Evolutionary conservation across 2,797 vertebrate genomes (phyloP).

Genomic region (Chrysocyon brachyurus): DNA sequence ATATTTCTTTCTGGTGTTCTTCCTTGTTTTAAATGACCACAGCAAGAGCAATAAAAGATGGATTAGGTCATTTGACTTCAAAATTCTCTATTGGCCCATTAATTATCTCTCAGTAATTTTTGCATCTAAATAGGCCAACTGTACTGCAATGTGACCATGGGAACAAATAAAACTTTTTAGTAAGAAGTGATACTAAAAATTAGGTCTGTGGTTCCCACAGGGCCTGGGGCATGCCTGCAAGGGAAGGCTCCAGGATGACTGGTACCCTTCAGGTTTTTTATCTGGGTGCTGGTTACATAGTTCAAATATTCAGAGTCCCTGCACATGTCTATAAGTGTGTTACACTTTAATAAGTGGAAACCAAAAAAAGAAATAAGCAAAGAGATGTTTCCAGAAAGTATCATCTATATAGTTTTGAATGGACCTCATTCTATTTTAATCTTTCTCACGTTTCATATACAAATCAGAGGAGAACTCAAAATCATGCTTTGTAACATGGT

Average conservation of each 20-base stretch:
- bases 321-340: not conserved
- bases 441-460: not conserved
- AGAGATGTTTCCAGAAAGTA: not conserved
- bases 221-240: too few species aligned
- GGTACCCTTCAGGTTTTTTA: not conserved
- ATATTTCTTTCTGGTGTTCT: not conserved
- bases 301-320: not conserved
- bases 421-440: not conserved
- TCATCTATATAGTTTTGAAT: not conserved
- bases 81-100: not conserved
- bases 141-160: not conserved
- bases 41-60: not conserved
- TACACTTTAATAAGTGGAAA: not conserved
- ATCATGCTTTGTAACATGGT: not conserved
- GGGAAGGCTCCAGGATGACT: not conserved
- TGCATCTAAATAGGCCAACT: not conserved
- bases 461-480: not conserved
- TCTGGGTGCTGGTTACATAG: not conserved
- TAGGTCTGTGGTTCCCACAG: not conserved
- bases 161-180: not conserved
- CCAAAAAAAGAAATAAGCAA: not conserved
- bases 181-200: not conserved
- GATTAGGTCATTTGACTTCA: slow-evolving; percentile 19
- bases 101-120: not conserved
- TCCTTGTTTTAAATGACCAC: slow-evolving; percentile 6